Percentiles rank a stretch among this genome's conserved stretches.
These are phyloP conservation scores for Clostera curtula DNA, from an alignment of 2,888 invertebrate genomes.

Conservation along the genomic window DNA sequence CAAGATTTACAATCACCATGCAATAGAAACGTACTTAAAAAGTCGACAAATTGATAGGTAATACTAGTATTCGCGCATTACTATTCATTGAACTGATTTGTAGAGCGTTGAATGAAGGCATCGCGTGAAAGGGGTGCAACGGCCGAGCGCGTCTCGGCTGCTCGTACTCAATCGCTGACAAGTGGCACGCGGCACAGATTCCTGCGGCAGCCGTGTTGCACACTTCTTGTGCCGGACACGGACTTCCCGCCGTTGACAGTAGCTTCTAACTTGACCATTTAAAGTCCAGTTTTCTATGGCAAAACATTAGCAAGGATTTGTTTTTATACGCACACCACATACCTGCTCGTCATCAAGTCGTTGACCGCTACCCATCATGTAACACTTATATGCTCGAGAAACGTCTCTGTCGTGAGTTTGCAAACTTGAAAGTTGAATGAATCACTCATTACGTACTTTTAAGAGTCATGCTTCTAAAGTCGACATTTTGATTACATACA, in stretches of 20 bases:
- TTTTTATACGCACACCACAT: constrained; percentile 1
- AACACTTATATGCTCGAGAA: constrained; percentile 31
- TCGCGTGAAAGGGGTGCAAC: constrained; percentile 70
- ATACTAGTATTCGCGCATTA: no score
- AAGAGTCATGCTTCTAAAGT: no score
- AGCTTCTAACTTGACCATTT: no score
- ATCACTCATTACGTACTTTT: no score
- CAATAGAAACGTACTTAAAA: no score
- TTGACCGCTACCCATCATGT: constrained; percentile 34
- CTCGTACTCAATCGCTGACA: constrained; percentile 26
- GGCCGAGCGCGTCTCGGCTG: constrained; percentile 50
- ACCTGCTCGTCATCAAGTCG: constrained; percentile 15
- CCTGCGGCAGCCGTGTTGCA: constrained; percentile 51
- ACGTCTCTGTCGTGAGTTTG: no score
- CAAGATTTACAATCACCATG: no score
- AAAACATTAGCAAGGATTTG: not conserved
- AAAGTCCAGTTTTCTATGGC: no score
- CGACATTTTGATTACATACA: no score
- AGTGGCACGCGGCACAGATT: constrained; percentile 63
- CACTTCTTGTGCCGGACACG: constrained; percentile 54
- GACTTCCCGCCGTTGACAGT: constrained; percentile 42
- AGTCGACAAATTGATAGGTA: no score
- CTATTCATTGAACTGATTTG: constrained; percentile 63
- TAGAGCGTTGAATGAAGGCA: constrained; percentile 66
- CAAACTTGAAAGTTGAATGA: no score